Evolutionary conservation across 2,113 vertebrate genomes (phyloP), one percentile per base, ranked within the genome.

Genomic region (Poeciliopsis turrubarensis): DNA sequence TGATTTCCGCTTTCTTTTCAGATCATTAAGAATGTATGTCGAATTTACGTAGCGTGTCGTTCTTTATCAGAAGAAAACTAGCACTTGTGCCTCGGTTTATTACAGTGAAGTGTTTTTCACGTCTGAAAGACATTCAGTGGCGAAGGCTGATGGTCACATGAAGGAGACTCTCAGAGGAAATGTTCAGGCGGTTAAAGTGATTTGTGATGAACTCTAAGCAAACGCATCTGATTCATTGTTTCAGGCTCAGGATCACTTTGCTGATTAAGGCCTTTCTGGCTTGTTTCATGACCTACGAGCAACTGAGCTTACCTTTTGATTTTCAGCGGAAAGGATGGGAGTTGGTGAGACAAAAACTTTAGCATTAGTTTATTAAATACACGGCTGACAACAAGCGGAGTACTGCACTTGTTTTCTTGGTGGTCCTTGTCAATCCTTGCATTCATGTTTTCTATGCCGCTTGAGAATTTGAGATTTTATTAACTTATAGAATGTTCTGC

Each of bases 241-340:
- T 47, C 17, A 47, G 44, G 44, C 44, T 47, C 44, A 47, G 44
- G 44, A 19, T 6, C 5, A 19, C 44, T 29, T 29, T 29, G 29
- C 29, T 29, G 29, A 29, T 29, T 3, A 29, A 29, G 0, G 29
- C 29, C 29, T 29, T 3, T 29, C 29, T 29, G 29, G 29, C 29
- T 29, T 29, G 29, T 29, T 62, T 70, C 5, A 19, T 64, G 7
- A 30, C 29, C 17, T 71, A 10, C 69, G 73, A 77, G 25, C 62
- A 34, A 6, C 25, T 60, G 26, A 32, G 80, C 65, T 87, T 34
- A 83, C 25, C 19, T 80, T 73, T 92, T 37, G 63, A 41, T 83
- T 91, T 92, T 75, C 89, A 95, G 94, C 93, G 82, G 93, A 94
- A 73, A 90, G 69, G 85, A 95, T 95, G 93, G 90, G 95, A 89